A percentile compares a stretch with the other conserved stretches of the same genome.
These are phyloP conservation scores for Sylvietta virens DNA, from an alignment of 2,113 vertebrate genomes.

Conservation along the genomic window DNA sequence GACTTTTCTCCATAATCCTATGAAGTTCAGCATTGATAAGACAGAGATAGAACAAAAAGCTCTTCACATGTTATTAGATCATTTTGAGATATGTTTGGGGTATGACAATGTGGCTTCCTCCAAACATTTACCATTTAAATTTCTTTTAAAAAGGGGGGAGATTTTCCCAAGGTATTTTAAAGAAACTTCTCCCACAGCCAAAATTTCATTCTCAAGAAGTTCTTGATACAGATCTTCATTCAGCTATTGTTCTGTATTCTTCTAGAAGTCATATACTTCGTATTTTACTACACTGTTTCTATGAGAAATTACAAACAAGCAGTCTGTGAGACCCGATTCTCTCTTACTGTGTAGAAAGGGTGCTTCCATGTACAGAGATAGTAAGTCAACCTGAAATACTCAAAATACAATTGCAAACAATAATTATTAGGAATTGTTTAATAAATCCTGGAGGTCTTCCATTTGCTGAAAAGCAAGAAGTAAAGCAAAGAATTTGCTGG, in stretches of 20 bases:
- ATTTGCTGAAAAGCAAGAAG: background rate
- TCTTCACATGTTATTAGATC: background rate
- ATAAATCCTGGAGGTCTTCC: background rate
- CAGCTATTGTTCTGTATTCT: background rate
- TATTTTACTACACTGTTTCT: background rate
- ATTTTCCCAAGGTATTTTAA: background rate
- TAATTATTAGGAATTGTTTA: background rate
- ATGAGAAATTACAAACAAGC: background rate
- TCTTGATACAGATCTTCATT: background rate
- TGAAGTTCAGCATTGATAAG: background rate
- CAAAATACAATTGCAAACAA: background rate
- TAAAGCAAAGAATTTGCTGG: background rate
- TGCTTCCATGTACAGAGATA: background rate
- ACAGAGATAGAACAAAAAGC: background rate
- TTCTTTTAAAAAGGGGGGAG: accelerated
- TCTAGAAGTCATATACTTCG: background rate
- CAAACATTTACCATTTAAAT: background rate
- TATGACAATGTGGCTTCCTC: background rate
- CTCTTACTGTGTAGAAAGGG: background rate
- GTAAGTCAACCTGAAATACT: background rate
- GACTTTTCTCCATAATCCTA: background rate
- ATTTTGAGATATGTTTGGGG: background rate
- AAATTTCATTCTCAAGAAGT: background rate
- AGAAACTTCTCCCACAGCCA: background rate
- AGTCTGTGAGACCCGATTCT: background rate